Percentiles rank a stretch among this genome's conserved stretches.
phyloP scores from a whole-genome alignment of 2,797 vertebrate genomes.

The Phylloscopus collybita region DNA sequence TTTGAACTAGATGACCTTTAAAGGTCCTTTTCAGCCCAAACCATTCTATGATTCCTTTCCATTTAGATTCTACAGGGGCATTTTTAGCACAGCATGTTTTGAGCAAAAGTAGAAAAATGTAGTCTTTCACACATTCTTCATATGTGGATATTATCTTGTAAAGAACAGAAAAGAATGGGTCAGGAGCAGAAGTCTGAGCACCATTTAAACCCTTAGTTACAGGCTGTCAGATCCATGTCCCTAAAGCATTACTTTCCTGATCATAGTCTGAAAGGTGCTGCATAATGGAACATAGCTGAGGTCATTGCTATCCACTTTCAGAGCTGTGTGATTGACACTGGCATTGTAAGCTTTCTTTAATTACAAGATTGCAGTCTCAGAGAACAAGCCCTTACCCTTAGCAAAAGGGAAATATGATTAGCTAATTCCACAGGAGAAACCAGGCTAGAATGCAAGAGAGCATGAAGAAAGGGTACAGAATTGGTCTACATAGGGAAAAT shows the following conservation, averaged over 20 bases:
- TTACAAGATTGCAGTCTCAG: slow-evolving; percentile 56
- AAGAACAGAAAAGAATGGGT: neutral
- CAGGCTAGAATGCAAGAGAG: slow-evolving; percentile 35
- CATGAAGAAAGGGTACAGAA: slow-evolving; percentile 50
- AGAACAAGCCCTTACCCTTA: slow-evolving; percentile 62
- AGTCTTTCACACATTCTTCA: neutral
- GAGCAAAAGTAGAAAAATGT: neutral
- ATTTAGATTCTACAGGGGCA: neutral
- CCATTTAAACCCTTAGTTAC: slow-evolving; percentile 53
- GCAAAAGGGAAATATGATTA: slow-evolving; percentile 62
- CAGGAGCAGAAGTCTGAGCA: slow-evolving; percentile 6
- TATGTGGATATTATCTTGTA: neutral
- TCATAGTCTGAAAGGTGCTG: slow-evolving; percentile 58
- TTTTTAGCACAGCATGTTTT: neutral
- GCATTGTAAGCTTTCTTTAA: slow-evolving; percentile 62
- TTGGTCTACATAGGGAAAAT: slow-evolving; percentile 23
- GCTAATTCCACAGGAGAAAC: slow-evolving; percentile 60
- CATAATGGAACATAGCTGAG: slow-evolving; percentile 60
- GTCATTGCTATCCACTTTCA: slow-evolving; percentile 41
- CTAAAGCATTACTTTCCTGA: slow-evolving; percentile 54
- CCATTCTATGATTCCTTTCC: neutral
- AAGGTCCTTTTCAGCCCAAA: neutral
- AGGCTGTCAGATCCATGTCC: slow-evolving; percentile 44
- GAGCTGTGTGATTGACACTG: slow-evolving; percentile 56
- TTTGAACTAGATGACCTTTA: neutral